A percentile compares a stretch with the other conserved stretches of the same genome.
Evolutionary conservation across 1,140 invertebrate genomes (phyloP).

Genomic region (Euglossa dilemma): DNA sequence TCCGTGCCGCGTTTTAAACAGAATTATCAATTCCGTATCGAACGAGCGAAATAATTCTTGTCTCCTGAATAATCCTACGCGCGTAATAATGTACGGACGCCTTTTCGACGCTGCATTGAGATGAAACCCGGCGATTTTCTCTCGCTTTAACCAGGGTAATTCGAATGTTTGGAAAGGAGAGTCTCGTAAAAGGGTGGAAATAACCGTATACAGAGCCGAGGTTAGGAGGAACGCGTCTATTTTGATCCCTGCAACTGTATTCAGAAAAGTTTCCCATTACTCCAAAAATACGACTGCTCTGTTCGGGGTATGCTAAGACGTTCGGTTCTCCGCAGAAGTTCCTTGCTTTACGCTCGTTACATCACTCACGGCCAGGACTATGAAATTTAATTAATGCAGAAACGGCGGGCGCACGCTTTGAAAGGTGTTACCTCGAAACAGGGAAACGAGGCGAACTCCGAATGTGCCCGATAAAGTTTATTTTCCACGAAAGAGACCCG

Average conservation of each 20-base stretch:
- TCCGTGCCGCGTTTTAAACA: background rate
- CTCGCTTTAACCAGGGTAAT: no score
- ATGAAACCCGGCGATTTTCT: no score
- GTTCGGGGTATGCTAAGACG: background rate
- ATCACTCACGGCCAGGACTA: no score
- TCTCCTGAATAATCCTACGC: background rate
- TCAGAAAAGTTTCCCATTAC: no score
- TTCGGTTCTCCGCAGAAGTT: background rate
- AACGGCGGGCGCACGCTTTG: background rate
- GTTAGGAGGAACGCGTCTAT: background rate
- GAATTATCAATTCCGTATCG: background rate
- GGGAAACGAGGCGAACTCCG: background rate
- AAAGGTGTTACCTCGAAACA: background rate
- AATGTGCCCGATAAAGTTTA: slow-evolving; percentile 5
- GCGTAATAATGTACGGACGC: background rate
- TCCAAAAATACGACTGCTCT: no score
- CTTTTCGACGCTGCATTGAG: background rate
- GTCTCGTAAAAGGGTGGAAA: no score
- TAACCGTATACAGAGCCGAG: background rate
- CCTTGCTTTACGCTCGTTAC: background rate
- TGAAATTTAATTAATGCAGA: slow-evolving; percentile 35
- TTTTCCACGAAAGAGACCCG: no score
- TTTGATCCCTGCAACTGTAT: background rate
- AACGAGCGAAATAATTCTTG: background rate
- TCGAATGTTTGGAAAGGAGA: no score